Percentiles rank a stretch among this genome's conserved stretches.
Conservation (phyloP, 1,140 invertebrate species). For the Reticulitermes speratus region DNA sequence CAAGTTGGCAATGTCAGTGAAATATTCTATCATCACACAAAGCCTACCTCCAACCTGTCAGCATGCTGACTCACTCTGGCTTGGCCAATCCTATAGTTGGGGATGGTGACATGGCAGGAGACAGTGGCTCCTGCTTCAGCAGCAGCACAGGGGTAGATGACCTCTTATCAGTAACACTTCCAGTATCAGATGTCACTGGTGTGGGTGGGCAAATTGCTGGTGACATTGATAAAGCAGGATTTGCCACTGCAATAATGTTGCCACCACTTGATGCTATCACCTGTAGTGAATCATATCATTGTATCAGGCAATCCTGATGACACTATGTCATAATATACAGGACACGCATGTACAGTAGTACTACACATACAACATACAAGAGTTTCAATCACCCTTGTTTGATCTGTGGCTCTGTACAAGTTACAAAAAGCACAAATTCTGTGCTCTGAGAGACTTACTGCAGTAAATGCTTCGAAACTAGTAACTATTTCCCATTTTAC, state of each 20-base stretch:
- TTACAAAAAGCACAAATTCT: too few relatives aligned
- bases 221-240: slow-evolving; percentile 71
- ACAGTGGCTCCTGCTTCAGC: slow-evolving; percentile 24
- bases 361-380: too few relatives aligned
- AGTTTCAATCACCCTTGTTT: too few relatives aligned
- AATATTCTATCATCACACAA: too few relatives aligned
- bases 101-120: neutral
- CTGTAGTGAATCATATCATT: slow-evolving; percentile 44
- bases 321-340: neutral
- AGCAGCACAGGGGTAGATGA: neutral
- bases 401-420: too few relatives aligned
- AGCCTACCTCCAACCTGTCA: neutral
- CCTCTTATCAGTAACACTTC: neutral
- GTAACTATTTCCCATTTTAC: too few relatives aligned
- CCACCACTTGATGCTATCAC: slow-evolving; percentile 79
- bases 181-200: neutral
- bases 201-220: slow-evolving; percentile 42
- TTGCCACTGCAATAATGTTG: slow-evolving; percentile 84
- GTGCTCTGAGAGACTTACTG: too few relatives aligned
- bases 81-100: neutral
- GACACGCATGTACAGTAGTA: too few relatives aligned
- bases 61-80: neutral
- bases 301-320: neutral
- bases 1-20: too few relatives aligned
- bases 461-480: too few relatives aligned